Conservation (phyloP, 2,113 vertebrate genomes). For the Halcyon senegalensis region DNA sequence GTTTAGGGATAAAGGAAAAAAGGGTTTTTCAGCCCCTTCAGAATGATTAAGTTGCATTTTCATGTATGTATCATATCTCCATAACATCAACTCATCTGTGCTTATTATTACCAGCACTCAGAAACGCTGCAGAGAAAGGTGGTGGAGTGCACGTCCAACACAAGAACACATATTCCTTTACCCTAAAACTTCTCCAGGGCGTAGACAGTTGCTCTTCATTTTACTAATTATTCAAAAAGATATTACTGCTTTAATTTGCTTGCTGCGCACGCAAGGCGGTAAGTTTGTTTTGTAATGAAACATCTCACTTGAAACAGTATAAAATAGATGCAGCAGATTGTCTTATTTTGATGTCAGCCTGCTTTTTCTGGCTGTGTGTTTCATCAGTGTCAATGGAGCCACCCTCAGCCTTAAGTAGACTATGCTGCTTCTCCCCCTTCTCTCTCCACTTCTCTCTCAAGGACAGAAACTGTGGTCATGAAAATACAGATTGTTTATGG, state of each 20-base stretch:
- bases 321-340: conserved; percentile 27
- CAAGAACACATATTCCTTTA: background rate
- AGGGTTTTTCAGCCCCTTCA: background rate
- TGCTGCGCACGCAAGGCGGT: background rate
- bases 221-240: conserved; percentile 38
- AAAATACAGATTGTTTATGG: conserved; percentile 47
- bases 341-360: conserved; percentile 25
- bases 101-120: background rate
- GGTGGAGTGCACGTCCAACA: background rate
- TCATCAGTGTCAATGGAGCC: background rate
- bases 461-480: background rate
- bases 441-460: background rate
- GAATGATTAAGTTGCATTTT: background rate
- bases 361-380: conserved; percentile 8
- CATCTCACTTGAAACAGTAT: background rate
- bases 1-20: background rate
- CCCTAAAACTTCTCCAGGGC: background rate
- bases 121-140: background rate
- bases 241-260: conserved; percentile 34
- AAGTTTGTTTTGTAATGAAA: conserved; percentile 10
- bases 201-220: background rate
- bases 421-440: background rate
- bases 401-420: background rate
- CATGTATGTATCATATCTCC: background rate
- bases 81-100: background rate